Conservation (phyloP, 2,113 vertebrate species). For the Poecilia latipinna region DNA sequence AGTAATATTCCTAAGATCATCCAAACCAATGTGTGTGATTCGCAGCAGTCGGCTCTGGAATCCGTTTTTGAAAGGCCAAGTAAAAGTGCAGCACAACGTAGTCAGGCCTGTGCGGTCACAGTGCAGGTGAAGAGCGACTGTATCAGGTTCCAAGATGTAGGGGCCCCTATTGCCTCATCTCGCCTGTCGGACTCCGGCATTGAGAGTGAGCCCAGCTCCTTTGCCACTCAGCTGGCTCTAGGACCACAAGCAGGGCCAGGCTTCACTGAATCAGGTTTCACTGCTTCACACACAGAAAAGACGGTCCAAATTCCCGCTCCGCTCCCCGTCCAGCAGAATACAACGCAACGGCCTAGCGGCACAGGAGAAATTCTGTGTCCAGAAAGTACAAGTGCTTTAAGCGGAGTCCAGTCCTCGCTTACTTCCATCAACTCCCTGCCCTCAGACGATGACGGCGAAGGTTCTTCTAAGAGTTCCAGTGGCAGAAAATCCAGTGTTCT, state of each 20-base stretch:
- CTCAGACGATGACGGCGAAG: slow-evolving; percentile 92
- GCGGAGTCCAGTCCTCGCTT: slow-evolving; percentile 95
- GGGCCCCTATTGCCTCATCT: slow-evolving; percentile 84
- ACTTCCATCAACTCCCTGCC: slow-evolving; percentile 98
- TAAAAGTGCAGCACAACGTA: slow-evolving; percentile 30
- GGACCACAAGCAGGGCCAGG: slow-evolving; percentile 73
- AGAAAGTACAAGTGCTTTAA: slow-evolving; percentile 90
- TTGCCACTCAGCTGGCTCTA: slow-evolving; percentile 84
- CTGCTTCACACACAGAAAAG: slow-evolving; percentile 77
- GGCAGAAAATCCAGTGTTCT: slow-evolving; percentile 80
- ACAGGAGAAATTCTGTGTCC: slow-evolving; percentile 83
- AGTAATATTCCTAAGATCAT: slow-evolving; percentile 60
- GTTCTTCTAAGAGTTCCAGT: slow-evolving; percentile 82
- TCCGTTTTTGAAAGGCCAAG: slow-evolving; percentile 49
- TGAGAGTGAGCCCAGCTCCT: slow-evolving; percentile 95
- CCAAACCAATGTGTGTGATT: slow-evolving; percentile 55
- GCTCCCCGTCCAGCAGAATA: slow-evolving; percentile 81
- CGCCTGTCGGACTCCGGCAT: slow-evolving; percentile 96
- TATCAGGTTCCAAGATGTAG: slow-evolving; percentile 82
- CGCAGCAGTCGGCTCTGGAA: slow-evolving; percentile 46
- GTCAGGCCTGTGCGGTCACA: slow-evolving; percentile 36
- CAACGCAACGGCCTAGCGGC: slow-evolving; percentile 78
- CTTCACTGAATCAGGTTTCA: slow-evolving; percentile 71
- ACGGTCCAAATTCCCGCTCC: slow-evolving; percentile 78
- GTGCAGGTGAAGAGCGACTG: slow-evolving; percentile 80